Base-by-base conservation (phyloP, 2,797 vertebrate species). In the Acanthiza pusilla region DNA sequence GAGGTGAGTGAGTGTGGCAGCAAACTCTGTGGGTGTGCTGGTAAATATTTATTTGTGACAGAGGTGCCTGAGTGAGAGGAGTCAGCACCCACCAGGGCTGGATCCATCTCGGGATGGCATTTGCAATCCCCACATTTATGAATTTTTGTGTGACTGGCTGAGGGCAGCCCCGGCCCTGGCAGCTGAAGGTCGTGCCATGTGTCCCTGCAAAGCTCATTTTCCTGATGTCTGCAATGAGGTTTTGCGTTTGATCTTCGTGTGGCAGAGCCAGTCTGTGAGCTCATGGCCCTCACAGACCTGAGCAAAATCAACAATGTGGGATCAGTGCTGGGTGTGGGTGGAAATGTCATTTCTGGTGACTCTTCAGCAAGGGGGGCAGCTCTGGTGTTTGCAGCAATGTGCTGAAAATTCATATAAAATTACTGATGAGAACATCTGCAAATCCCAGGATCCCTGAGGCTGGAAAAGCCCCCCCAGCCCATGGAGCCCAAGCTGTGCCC, bases 31-130 rank as follows among this genome's bases (percentile, higher is more conserved):
- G 54, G 72, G 47, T 13, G 12, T 57, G 67, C 40, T 58, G 34
- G 53, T 72, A 89, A 96, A 95, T 93, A 90, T 58, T 91, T 91
- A 80, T 94, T 91, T 92, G 42, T 58, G 55, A 61, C 55, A 72
- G 66, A 36, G 66, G 14, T 79, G 43, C 61, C 1, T 66, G 65
- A 91, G 47, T 73, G 73, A 77, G 71, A 73, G 86, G 85, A 53
- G 60, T 75, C 77, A 27, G 85, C 77, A 42, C 85, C 61, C 51
- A 20, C 47, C 70, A 72, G 94, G 62, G 62, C 57, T 57, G 87
- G 82, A 83, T 95, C 79, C 85, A 57, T 76, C 50, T 84, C 16
- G 5, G 70, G 73, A 45, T 92, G 45, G 47, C 87, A 89, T 77
- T 92, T 94, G 63, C 85, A 34, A 29, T 81, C 89, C 94, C 81